phyloP scores from a whole-genome alignment of 2,113 vertebrate genomes.

The Tympanuchus pallidicinctus region DNA sequence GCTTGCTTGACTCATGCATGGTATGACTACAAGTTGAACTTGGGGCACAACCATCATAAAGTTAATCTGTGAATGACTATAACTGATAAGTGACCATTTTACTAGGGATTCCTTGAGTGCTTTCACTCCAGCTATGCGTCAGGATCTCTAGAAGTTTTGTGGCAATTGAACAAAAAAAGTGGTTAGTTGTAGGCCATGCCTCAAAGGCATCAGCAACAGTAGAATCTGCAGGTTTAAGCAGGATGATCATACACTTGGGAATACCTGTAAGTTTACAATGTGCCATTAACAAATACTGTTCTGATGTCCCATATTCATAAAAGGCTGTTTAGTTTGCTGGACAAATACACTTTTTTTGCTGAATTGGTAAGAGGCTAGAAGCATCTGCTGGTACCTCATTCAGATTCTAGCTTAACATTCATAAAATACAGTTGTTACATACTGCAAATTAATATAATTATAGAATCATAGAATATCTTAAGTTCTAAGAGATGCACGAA shows the following conservation, averaged over 20 bases:
- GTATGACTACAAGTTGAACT: neutral
- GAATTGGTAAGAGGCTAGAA: neutral
- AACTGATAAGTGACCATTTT: neutral
- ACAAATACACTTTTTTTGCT: neutral
- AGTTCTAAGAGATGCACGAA: too few relatives aligned
- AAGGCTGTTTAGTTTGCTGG: neutral
- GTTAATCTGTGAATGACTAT: neutral
- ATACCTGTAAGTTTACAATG: neutral
- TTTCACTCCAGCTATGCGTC: neutral
- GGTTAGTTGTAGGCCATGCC: neutral
- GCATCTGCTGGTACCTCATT: neutral
- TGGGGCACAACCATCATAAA: neutral
- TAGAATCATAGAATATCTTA: neutral
- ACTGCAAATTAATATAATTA: neutral
- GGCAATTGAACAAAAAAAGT: neutral
- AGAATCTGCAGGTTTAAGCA: neutral
- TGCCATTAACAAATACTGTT: neutral
- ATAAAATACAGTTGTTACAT: neutral
- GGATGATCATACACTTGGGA: neutral
- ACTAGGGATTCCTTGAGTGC: neutral
- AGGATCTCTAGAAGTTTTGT: neutral
- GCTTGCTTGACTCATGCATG: fast-evolving
- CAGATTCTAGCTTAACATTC: neutral
- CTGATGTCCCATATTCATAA: neutral
- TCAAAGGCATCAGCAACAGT: fast-evolving